A percentile compares a stretch with the other conserved stretches of the same genome.
Conservation (phyloP, 1,140 invertebrate genomes). For the Aporrectodea caliginosa region DNA sequence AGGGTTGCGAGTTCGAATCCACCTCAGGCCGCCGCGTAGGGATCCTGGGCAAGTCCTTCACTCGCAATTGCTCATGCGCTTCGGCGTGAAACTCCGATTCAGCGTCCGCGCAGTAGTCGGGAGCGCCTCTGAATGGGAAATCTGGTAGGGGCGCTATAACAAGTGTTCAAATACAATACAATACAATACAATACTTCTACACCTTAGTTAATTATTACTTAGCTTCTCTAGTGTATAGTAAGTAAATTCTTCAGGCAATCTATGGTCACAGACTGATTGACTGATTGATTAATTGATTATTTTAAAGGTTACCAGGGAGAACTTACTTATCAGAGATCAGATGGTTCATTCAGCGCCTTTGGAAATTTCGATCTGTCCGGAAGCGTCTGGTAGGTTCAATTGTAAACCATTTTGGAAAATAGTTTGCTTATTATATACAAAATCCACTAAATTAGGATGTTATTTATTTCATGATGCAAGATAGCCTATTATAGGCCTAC, state of each 20-base stretch:
- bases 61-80: too few species aligned
- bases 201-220: background rate
- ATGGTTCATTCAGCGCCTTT: conserved; percentile 94
- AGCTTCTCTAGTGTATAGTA: too few species aligned
- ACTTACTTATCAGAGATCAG: conserved; percentile 73
- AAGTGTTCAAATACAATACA: background rate
- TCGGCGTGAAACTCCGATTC: too few species aligned
- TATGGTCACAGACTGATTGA: too few species aligned
- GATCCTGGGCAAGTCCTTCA: too few species aligned
- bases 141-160: background rate
- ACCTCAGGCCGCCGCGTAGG: too few species aligned
- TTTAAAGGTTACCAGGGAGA: conserved; percentile 79
- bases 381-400: conserved; percentile 71
- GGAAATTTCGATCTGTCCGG: conserved; percentile 74
- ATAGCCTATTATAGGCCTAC: background rate
- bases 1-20: too few species aligned
- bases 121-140: too few species aligned
- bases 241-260: too few species aligned
- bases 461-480: background rate
- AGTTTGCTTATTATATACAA: background rate
- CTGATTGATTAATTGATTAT: too few species aligned
- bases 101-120: too few species aligned
- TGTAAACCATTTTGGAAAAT: background rate
- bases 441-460: background rate
- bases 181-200: background rate